Evolutionary conservation across 2,113 vertebrate species (phyloP).

Genomic region (Urocitellus parryii): DNA sequence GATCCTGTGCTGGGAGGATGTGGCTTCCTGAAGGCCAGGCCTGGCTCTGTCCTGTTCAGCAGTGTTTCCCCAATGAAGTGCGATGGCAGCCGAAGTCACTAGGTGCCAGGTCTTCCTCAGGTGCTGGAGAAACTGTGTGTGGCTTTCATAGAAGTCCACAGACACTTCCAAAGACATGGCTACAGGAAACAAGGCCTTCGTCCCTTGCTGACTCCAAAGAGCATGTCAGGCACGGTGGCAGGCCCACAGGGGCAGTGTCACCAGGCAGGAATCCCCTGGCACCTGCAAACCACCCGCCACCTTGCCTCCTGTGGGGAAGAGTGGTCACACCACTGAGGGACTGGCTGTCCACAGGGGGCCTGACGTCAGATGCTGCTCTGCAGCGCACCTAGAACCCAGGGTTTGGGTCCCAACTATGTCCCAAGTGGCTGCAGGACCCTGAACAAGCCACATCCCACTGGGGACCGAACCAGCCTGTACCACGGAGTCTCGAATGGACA

Average conservation of each 20-base stretch:
- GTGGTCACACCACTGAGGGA: fast-evolving
- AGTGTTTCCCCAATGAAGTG: background rate
- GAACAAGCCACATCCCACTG: background rate
- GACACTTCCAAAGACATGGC: background rate
- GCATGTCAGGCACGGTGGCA: too few species aligned
- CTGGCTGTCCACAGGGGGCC: background rate
- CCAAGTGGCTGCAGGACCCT: background rate
- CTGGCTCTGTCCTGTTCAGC: background rate
- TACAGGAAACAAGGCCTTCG: background rate
- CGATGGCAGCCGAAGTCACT: background rate
- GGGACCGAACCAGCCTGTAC: background rate
- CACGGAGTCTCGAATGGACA: background rate
- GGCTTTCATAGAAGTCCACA: background rate
- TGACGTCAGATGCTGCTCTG: background rate
- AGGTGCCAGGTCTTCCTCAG: background rate
- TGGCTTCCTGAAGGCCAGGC: background rate
- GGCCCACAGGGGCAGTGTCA: too few species aligned
- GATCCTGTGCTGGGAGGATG: fast-evolving
- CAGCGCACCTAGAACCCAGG: background rate
- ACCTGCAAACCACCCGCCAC: background rate
- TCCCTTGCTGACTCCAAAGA: too few species aligned
- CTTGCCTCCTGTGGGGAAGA: background rate
- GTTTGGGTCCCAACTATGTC: background rate
- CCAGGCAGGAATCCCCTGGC: background rate
- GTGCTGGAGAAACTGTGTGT: fast-evolving